Percentiles rank a stretch among this genome's conserved stretches.
Conservation (phyloP, 2,113 vertebrate genomes). For the Ploceus nigricollis region DNA sequence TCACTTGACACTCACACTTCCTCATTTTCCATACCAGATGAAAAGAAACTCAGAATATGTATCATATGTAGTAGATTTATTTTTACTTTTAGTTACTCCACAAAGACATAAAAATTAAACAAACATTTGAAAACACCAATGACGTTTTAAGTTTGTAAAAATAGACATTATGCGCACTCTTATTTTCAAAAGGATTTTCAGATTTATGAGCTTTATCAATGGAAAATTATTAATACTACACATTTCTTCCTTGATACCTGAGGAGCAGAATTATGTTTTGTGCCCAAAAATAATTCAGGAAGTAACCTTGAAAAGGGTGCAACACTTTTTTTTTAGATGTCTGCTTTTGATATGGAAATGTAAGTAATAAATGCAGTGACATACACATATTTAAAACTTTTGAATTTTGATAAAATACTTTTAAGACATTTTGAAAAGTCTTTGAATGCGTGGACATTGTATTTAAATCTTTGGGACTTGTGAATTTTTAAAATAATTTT, state of each 20-base stretch:
- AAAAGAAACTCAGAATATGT: conserved; percentile 12
- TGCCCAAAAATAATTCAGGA: neutral
- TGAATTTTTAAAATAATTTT: neutral
- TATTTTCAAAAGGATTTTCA: neutral
- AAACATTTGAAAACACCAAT: neutral
- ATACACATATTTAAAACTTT: neutral
- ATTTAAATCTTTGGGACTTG: neutral
- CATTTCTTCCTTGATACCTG: neutral
- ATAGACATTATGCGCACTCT: neutral
- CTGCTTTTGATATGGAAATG: neutral
- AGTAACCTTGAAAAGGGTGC: neutral
- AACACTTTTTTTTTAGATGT: neutral
- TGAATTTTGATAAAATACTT: neutral
- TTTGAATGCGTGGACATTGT: neutral
- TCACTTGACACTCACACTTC: neutral
- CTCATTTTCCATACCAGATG: neutral
- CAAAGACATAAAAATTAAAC: conserved; percentile 12
- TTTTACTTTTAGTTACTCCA: conserved; percentile 1
- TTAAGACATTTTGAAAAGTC: neutral
- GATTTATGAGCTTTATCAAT: neutral
- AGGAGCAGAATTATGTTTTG: neutral
- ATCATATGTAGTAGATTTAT: conserved; percentile 10
- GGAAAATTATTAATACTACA: neutral
- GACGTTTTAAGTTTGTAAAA: neutral
- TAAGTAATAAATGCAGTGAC: neutral